phyloP scores from a whole-genome alignment of 2,888 invertebrate genomes.

The Leptinotarsa rubiginosa region DNA sequence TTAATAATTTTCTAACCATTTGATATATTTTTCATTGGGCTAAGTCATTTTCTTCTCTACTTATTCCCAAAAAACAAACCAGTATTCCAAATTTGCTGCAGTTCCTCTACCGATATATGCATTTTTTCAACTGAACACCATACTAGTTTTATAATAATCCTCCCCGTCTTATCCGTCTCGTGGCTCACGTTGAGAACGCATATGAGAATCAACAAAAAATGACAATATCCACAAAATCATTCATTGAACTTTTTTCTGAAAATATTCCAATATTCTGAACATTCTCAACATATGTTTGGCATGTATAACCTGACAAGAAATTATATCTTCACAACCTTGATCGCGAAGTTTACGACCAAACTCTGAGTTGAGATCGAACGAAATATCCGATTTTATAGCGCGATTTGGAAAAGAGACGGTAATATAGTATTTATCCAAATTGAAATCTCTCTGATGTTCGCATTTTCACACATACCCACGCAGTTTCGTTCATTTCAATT shows the following conservation, averaged over 20 bases:
- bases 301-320: background rate
- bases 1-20: no score
- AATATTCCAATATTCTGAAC: no score
- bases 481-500: background rate
- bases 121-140: no score
- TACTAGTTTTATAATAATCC: no score
- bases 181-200: no score
- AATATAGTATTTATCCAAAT: constrained; percentile 14
- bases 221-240: background rate
- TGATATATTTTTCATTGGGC: no score
- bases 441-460: constrained; percentile 6
- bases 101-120: no score
- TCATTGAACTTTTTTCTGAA: background rate
- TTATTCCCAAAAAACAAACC: no score
- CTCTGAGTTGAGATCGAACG: background rate
- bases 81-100: no score
- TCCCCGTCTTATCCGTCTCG: no score
- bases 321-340: background rate
- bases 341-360: background rate
- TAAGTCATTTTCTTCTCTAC: no score
- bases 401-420: background rate
- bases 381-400: background rate
- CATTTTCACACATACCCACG: background rate
- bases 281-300: background rate
- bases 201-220: no score